Conservation (phyloP, 2,888 invertebrate genomes). For the Doris montereyensis region DNA sequence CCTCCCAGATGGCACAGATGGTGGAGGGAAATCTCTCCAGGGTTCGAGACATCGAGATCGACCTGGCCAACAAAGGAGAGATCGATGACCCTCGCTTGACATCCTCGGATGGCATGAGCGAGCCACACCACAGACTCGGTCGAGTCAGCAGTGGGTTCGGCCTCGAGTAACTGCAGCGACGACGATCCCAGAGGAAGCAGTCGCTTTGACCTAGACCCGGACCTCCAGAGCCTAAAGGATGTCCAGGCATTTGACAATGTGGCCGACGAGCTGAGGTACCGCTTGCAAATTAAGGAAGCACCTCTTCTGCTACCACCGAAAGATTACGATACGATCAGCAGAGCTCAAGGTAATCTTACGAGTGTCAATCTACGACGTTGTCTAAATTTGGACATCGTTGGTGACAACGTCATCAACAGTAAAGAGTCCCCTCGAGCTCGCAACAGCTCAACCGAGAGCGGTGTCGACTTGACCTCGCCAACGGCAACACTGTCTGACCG, state of each 20-base stretch:
- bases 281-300: conserved; percentile 74
- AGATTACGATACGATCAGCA: conserved; percentile 86
- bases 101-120: conserved; percentile 48
- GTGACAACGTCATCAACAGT: conserved; percentile 38
- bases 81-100: conserved; percentile 51
- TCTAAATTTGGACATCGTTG: conserved; percentile 57
- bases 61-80: conserved; percentile 60
- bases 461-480: conserved; percentile 55
- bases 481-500: too few relatives aligned
- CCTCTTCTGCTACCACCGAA: conserved; percentile 92
- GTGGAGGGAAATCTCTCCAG: conserved; percentile 87
- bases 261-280: conserved; percentile 90
- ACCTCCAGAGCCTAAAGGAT: conserved; percentile 59
- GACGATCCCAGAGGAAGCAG: conserved; percentile 54
- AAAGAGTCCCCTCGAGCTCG: conserved; percentile 5
- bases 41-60: conserved; percentile 83
- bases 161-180: conserved; percentile 52
- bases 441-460: conserved; percentile 58
- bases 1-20: conserved; percentile 86
- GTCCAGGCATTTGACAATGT: conserved; percentile 85
- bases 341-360: conserved; percentile 79
- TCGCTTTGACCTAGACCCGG: conserved; percentile 62
- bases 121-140: conserved; percentile 40
- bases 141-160: conserved; percentile 57
- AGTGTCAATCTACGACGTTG: conserved; percentile 54